A percentile compares a stretch with the other conserved stretches of the same genome.
Evolutionary conservation across 2,113 vertebrate species (phyloP).

Genomic region (Dasyurus viverrinus): DNA sequence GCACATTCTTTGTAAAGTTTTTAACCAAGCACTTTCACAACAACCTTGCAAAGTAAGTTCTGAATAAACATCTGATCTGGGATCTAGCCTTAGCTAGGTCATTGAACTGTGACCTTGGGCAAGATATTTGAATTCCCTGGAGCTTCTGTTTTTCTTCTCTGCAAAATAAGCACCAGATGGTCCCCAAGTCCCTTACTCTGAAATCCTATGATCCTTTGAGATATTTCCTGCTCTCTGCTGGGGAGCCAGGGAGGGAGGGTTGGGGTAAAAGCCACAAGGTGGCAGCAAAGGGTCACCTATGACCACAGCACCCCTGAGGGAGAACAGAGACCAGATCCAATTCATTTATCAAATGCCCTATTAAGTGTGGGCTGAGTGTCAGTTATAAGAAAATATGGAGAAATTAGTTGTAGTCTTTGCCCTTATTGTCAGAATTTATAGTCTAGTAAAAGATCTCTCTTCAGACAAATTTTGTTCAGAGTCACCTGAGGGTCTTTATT

Average conservation of each 20-base stretch:
- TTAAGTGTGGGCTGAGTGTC: neutral
- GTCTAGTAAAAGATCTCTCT: neutral
- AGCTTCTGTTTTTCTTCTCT: neutral
- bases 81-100: neutral
- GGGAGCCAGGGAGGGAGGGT: neutral
- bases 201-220: neutral
- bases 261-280: slow-evolving; percentile 6
- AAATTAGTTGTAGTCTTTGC: neutral
- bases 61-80: neutral
- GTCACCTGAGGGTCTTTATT: neutral
- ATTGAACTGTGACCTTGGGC: neutral
- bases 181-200: neutral
- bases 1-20: neutral
- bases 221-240: neutral
- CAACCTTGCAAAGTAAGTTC: neutral
- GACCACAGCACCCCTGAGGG: neutral
- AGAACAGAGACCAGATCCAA: neutral
- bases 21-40: neutral
- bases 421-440: neutral
- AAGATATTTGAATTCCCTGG: neutral
- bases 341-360: neutral
- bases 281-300: slow-evolving; percentile 55
- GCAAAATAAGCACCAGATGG: neutral
- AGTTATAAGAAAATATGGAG: neutral
- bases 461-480: neutral